Evolutionary conservation across 2,888 invertebrate genomes (phyloP), one percentile per base, ranked within the genome.

Genomic region (Marronus borbonicus): DNA sequence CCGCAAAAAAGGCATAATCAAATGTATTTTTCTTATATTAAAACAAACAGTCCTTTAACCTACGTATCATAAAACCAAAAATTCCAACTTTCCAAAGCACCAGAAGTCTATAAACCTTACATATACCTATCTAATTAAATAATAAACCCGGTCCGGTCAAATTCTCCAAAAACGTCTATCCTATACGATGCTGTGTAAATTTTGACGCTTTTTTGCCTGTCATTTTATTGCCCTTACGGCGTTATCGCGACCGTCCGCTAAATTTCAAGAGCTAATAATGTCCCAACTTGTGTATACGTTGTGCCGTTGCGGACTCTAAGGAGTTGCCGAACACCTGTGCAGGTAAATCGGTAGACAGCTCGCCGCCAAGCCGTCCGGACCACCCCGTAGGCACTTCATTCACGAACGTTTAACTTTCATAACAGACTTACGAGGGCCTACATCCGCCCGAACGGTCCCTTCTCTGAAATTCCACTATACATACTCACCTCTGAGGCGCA

Each of bases 311-410:
- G 58, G 55, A 20, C 31, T 70, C 20, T 31, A 55, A 74, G 39
- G 10, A 44, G 44, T 60, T 17, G 12, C 44, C 60, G 76, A 76
- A 76, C 58, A 68, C 68, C 76, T 66, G 76, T 76, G 76, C 69
- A 77, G 77, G 77, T 77, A 70, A 66, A 70, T 77, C 78, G 81
- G 75, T 80, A 85, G 85, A 85, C 85, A 82, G 83, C 80, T 82
- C 79, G 85, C 84, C 85, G 85, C 85, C 85, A 81, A 82, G 74
- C 81, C 77, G 74, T 69, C 12, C 76, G 72, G 86, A 86, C 86
- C 86, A 86, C 86, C 86, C 85, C 82, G 81, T 80, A 77, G 77
- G 44, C 77, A 76, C 74, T 65, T 76, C 79, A 79, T 81, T 81
- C 79, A 80, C 65, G 76, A 80, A 78, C 81, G 81, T 81, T 81